Conservation (phyloP, 2,797 vertebrate genomes). For the Chelidonichthys spinosus region DNA sequence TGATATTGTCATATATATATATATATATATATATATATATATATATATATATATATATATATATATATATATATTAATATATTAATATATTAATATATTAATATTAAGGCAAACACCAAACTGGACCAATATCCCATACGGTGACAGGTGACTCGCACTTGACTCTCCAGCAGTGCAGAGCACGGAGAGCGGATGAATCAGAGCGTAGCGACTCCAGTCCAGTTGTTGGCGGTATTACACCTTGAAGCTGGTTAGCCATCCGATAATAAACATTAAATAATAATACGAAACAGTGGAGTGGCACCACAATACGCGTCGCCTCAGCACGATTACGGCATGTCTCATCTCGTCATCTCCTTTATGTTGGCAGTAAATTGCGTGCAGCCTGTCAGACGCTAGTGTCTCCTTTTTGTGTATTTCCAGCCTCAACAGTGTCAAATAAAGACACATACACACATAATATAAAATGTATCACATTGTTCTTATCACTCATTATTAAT, state of each 20-base stretch:
- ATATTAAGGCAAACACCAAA: background rate
- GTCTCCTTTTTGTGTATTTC: too few relatives aligned
- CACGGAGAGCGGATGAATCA: background rate
- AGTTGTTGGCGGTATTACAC: background rate
- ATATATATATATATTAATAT: background rate
- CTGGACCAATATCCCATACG: rapidly evolving
- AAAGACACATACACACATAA: too few relatives aligned
- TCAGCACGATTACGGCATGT: too few relatives aligned
- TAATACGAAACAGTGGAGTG: too few relatives aligned
- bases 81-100: too few relatives aligned
- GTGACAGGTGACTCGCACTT: background rate
- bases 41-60: background rate
- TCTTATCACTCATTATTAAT: background rate
- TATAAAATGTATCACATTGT: background rate
- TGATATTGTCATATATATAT: constrained; percentile 17
- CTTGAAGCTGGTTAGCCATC: too few relatives aligned
- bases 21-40: background rate
- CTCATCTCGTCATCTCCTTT: too few relatives aligned
- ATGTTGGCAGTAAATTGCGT: too few relatives aligned
- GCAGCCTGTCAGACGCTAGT: too few relatives aligned
- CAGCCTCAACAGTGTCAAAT: too few relatives aligned
- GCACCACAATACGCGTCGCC: too few relatives aligned
- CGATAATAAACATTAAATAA: background rate
- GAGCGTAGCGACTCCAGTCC: background rate
- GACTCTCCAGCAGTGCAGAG: background rate